Evolutionary conservation across 2,888 invertebrate genomes (phyloP), one percentile per base, ranked within the genome.

Genomic region (Drosophila subsilvestris): DNA sequence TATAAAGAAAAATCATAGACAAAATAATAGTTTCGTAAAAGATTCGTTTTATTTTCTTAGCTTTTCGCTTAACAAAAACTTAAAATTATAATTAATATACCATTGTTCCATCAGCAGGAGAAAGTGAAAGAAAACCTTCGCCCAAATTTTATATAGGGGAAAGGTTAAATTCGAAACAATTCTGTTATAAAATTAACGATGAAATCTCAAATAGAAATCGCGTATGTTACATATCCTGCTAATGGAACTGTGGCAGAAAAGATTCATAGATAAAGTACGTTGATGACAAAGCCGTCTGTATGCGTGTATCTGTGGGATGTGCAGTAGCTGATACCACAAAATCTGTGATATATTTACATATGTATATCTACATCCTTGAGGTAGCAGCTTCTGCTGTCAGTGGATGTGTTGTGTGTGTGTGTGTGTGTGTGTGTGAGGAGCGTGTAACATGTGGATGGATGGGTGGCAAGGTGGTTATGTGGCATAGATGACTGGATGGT

Each of bases 281-380:
- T 68, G 62, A 71, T 63, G 74, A 72, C 69, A 72, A 78, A 76
- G 76, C 79, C 72, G 78, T 79, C 72, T 78, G 78, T 78, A 65
- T 55, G 54, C 51, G 67, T 77, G 58, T 65, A 48, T 48, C 22
- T 51, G 45, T 63, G 63, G 63, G 51, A n/a, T 10, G 18, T 37
- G 18, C 66, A 22, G 37, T 47, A 66, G 57, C 44, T 67, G 57
- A 27, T 22, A 42, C 32, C 56, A 1, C 45, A 18, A 45, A 57
- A 57, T 66, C 32, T 17, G 56, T 27, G 17, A 49, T 37, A 43
- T 48, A 55, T 66, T 55, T 66, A 37, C 56, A 48, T 56, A 47
- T 55, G 43, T 56, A 47, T 55, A 65, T 65, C 56, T 5, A 3
- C 29, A 65, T 65, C 55, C 48, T n/a, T 14, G 7, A 37, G 66